A percentile compares a stretch with the other conserved stretches of the same genome.
phyloP scores from a whole-genome alignment of 2,113 vertebrate species.

The Antennarius striatus region DNA sequence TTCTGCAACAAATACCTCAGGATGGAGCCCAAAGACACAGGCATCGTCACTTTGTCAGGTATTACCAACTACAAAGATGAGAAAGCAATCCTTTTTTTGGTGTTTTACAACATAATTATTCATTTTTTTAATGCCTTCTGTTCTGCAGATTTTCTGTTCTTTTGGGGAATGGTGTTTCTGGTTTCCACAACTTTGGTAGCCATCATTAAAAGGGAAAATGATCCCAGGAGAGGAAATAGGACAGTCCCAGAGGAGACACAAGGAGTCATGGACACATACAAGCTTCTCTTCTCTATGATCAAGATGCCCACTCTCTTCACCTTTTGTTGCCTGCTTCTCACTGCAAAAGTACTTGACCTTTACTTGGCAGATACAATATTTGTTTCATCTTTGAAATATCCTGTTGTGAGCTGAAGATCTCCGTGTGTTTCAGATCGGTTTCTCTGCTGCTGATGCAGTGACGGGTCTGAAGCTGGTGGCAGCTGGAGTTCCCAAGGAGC shows the following conservation, averaged over 20 bases:
- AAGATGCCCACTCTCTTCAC: slow-evolving; percentile 94
- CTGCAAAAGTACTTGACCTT: slow-evolving; percentile 85
- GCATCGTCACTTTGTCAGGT: slow-evolving; percentile 95
- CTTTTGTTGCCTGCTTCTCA: slow-evolving; percentile 91
- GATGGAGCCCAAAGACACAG: slow-evolving; percentile 84
- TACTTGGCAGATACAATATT: background rate
- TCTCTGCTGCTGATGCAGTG: slow-evolving; percentile 95
- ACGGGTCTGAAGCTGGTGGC: slow-evolving; percentile 96
- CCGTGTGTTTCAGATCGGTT: slow-evolving; percentile 85
- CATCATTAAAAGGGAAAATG: slow-evolving; percentile 90
- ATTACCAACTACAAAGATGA: slow-evolving; percentile 22
- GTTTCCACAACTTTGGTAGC: slow-evolving; percentile 94
- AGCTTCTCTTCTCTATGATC: slow-evolving; percentile 88
- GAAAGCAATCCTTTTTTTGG: no score
- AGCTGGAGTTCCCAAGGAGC: slow-evolving; percentile 95
- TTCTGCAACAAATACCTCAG: slow-evolving; percentile 98
- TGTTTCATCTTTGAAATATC: slow-evolving; percentile 2
- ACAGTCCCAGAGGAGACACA: slow-evolving; percentile 85
- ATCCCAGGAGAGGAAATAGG: slow-evolving; percentile 55
- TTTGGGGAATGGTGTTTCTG: slow-evolving; percentile 94
- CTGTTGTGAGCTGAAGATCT: background rate
- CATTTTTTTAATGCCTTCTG: background rate
- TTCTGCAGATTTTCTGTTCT: slow-evolving; percentile 92
- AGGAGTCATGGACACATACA: slow-evolving; percentile 94
- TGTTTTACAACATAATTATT: background rate